phyloP scores from a whole-genome alignment of 2,797 vertebrate species.

The Brachymystax lenok region DNA sequence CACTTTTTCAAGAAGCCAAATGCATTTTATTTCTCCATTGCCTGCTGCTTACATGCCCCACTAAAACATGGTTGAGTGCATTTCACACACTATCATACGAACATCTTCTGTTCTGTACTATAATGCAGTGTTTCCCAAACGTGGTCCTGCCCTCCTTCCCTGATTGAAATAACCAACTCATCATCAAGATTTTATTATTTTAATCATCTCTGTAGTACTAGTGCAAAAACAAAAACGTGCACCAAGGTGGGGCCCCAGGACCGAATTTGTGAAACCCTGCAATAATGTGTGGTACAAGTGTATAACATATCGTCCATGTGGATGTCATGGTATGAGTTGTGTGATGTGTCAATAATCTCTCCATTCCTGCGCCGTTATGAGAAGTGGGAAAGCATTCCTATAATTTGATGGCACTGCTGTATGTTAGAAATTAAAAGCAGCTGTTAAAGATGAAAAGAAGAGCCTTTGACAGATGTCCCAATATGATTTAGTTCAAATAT shows the following conservation, averaged over 20 bases:
- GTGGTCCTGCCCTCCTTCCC: too few relatives aligned
- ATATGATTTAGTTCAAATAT: conserved; percentile 43
- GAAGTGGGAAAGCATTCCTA: conserved; percentile 1
- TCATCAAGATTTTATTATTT: too few relatives aligned
- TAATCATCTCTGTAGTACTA: too few relatives aligned
- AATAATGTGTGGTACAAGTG: too few relatives aligned
- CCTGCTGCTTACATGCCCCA: neutral
- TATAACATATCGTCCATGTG: neutral
- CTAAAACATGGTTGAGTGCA: neutral
- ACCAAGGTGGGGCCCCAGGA: too few relatives aligned
- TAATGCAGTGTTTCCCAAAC: too few relatives aligned
- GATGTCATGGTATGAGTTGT: neutral
- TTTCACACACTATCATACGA: neutral
- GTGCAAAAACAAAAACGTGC: too few relatives aligned
- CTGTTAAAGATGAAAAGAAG: conserved; percentile 51
- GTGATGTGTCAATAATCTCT: neutral
- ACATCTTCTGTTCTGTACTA: neutral
- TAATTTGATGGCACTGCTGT: neutral
- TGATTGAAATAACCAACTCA: too few relatives aligned
- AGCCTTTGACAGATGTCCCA: conserved; percentile 44
- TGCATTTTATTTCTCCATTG: neutral
- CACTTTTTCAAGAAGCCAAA: neutral
- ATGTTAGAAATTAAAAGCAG: conserved; percentile 49
- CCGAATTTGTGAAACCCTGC: too few relatives aligned
- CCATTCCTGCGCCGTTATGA: neutral